These are phyloP conservation scores for Oxycera nigricornis DNA, from an alignment of 2,888 invertebrate species.

Conservation along the genomic window DNA sequence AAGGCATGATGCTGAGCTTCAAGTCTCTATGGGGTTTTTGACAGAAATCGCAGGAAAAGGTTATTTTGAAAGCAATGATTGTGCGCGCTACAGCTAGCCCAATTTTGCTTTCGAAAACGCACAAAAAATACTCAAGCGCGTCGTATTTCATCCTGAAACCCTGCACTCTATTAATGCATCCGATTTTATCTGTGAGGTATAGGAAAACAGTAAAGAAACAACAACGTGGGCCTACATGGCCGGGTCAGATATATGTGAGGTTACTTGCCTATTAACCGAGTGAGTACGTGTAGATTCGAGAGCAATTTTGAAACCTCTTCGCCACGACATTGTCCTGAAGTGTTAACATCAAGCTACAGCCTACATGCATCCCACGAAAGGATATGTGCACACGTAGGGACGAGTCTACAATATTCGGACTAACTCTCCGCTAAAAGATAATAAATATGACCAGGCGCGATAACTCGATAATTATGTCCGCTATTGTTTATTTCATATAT, in stretches of 20 bases:
- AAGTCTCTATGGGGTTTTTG: slow-evolving; percentile 31
- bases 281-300: slow-evolving; percentile 33
- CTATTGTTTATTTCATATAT: slow-evolving; percentile 62
- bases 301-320: slow-evolving; percentile 30
- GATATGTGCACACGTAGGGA: background rate
- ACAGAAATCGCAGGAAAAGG: slow-evolving; percentile 30
- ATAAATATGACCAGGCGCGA: slow-evolving; percentile 56
- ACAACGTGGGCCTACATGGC: background rate
- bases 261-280: slow-evolving; percentile 17
- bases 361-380: background rate
- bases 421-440: slow-evolving; percentile 47
- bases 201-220: background rate
- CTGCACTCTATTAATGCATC: slow-evolving; percentile 17
- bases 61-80: slow-evolving; percentile 17
- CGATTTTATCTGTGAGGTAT: background rate
- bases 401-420: background rate
- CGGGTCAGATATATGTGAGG: background rate
- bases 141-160: slow-evolving; percentile 24
- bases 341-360: slow-evolving; percentile 4
- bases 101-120: background rate
- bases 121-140: slow-evolving; percentile 35
- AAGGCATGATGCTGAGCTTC: background rate
- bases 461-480: slow-evolving; percentile 64
- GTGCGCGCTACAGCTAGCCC: background rate
- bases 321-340: slow-evolving; percentile 21